phyloP scores from a whole-genome alignment of 2,888 invertebrate species.

The Rotaria socialis region DNA sequence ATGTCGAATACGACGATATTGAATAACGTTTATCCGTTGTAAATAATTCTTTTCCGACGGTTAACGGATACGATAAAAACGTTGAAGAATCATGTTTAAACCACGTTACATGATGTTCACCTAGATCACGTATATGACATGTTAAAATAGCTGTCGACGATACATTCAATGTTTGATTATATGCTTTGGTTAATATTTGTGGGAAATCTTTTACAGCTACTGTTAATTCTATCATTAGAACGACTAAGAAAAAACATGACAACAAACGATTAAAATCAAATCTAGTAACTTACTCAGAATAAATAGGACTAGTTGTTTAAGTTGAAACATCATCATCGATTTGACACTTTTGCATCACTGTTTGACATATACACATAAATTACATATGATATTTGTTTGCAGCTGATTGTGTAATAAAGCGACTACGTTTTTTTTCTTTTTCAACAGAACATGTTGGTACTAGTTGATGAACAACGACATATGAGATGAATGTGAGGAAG shows the following conservation, averaged over 20 bases:
- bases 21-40: conserved; percentile 24
- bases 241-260: no score
- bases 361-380: not conserved
- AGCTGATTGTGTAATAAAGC: not conserved
- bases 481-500: not conserved
- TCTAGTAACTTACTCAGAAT: not conserved
- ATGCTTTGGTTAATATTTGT: conserved; percentile 5
- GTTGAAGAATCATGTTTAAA: conserved; percentile 17
- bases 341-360: conserved; percentile 18
- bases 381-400: not conserved
- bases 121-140: conserved; percentile 25
- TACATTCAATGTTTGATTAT: conserved; percentile 7
- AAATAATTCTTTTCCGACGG: conserved; percentile 25
- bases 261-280: no score
- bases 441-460: not conserved
- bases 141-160: not conserved
- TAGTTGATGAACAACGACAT: not conserved
- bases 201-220: not conserved
- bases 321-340: conserved; percentile 19
- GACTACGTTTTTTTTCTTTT: not conserved
- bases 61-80: not conserved
- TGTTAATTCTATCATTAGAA: not conserved
- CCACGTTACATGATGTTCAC: conserved; percentile 31
- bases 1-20: not conserved
- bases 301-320: not conserved